Evolutionary conservation across 2,888 invertebrate genomes (phyloP).

Genomic region (Epistrophe eligans): DNA sequence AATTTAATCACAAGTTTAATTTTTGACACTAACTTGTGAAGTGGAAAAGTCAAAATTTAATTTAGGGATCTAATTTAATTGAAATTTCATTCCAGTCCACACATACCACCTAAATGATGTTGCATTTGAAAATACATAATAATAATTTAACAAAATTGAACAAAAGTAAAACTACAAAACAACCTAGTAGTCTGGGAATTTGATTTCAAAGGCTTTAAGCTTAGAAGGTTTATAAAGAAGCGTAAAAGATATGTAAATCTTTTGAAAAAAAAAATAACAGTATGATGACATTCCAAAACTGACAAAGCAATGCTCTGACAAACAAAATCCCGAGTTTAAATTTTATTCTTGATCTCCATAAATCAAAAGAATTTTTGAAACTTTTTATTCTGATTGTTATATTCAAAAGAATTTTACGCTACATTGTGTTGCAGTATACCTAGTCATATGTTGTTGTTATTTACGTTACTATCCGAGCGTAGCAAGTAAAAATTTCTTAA

Average conservation of each 20-base stretch:
- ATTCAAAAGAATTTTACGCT: conserved; percentile 24
- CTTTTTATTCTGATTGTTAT: conserved; percentile 22
- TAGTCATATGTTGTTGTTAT: conserved; percentile 8
- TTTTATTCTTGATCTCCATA: conserved; percentile 23
- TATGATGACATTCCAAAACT: conserved; percentile 8
- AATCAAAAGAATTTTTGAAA: conserved; percentile 21
- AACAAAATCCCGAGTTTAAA: conserved; percentile 19
- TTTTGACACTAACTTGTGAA: too few relatives aligned
- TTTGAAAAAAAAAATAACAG: not conserved
- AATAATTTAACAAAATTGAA: too few relatives aligned
- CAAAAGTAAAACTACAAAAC: too few relatives aligned
- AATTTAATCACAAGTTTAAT: too few relatives aligned
- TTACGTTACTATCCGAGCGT: not conserved
- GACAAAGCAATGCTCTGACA: conserved; percentile 9
- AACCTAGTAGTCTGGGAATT: too few relatives aligned
- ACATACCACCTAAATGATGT: too few relatives aligned
- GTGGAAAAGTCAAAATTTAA: too few relatives aligned
- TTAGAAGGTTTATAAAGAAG: not conserved
- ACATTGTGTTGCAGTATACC: not conserved
- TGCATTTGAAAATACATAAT: too few relatives aligned
- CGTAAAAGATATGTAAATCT: not conserved
- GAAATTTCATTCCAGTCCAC: too few relatives aligned
- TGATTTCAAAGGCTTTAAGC: not conserved
- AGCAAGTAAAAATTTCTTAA: conserved; percentile 4
- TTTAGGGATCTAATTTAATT: too few relatives aligned